A percentile compares a stretch with the other conserved stretches of the same genome.
These are phyloP conservation scores for Drosophila lowei DNA, from an alignment of 1,140 invertebrate species.

Conservation along the genomic window DNA sequence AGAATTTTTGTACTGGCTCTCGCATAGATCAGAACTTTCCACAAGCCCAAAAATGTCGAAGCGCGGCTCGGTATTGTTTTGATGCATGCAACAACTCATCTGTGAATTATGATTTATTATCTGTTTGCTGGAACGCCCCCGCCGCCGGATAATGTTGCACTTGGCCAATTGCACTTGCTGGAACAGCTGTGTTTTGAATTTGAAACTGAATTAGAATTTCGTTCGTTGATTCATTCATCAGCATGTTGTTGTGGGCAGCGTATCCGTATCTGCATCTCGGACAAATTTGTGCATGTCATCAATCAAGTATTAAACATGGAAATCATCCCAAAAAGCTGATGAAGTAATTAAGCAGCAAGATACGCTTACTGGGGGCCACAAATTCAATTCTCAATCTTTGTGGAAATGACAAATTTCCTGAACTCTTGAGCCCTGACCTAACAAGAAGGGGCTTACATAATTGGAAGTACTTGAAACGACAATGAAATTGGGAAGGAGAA, in stretches of 20 bases:
- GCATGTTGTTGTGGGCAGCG: constrained; percentile 16
- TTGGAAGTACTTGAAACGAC: not conserved
- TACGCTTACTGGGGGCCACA: not conserved
- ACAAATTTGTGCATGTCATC: constrained; percentile 76
- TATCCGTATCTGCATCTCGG: constrained; percentile 11
- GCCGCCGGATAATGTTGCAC: constrained; percentile 43
- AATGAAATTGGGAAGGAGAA: not conserved
- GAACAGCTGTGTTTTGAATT: constrained; percentile 41
- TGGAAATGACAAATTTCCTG: constrained; percentile 34
- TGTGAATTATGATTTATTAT: constrained; percentile 76
- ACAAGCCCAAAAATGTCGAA: constrained; percentile 26
- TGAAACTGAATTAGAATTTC: constrained; percentile 43
- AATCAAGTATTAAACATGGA: constrained; percentile 69
- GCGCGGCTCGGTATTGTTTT: constrained; percentile 55
- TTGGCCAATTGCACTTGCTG: constrained; percentile 62
- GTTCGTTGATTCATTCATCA: constrained; percentile 46
- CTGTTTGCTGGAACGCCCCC: constrained; percentile 33
- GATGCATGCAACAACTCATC: constrained; percentile 53
- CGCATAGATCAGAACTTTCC: constrained; percentile 23
- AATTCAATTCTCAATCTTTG: constrained; percentile 1
- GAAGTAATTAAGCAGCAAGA: constrained; percentile 59
- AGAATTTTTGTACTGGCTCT: constrained; percentile 28
- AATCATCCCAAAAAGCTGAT: constrained; percentile 36
- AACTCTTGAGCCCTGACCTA: not conserved
- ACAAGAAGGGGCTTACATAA: not conserved